Evolutionary conservation across 1,140 invertebrate genomes (phyloP).

Genomic region (Sitodiplosis mosellana): DNA sequence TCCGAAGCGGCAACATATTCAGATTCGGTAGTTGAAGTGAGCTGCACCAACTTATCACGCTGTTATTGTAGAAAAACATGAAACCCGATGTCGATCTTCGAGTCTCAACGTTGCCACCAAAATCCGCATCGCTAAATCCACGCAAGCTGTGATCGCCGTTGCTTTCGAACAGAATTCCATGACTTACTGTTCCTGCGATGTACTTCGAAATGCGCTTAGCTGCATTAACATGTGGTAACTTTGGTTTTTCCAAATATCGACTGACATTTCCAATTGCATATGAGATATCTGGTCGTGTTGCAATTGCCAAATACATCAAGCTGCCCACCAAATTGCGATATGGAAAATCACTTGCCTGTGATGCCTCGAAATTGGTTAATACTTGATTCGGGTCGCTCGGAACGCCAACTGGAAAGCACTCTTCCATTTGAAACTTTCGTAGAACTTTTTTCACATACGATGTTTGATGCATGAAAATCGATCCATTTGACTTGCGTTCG

Average conservation of each 20-base stretch:
- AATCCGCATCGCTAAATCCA: slow-evolving; percentile 21
- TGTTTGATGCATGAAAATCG: slow-evolving; percentile 16
- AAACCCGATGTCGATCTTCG: slow-evolving; percentile 17
- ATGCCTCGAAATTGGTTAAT: slow-evolving; percentile 4
- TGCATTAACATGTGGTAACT: slow-evolving; percentile 13
- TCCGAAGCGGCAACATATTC: slow-evolving; percentile 19
- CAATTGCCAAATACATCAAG: slow-evolving; percentile 19
- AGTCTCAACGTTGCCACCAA: slow-evolving; percentile 13
- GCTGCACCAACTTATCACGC: slow-evolving; percentile 18
- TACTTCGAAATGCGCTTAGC: slow-evolving; percentile 18
- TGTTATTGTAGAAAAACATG: slow-evolving; percentile 11
- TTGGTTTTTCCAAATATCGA: slow-evolving; percentile 12
- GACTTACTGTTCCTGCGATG: slow-evolving; percentile 12
- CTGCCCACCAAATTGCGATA: slow-evolving; percentile 19
- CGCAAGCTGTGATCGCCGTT: slow-evolving; percentile 6
- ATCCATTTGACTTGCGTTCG: slow-evolving; percentile 6
- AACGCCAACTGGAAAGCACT: slow-evolving; percentile 10
- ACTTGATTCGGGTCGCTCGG: slow-evolving; percentile 7
- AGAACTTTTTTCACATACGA: slow-evolving; percentile 18
- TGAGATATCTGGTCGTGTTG: slow-evolving; percentile 22
- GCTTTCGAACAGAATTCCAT: slow-evolving; percentile 10
- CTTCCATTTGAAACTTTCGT: slow-evolving; percentile 14
- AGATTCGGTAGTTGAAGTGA: slow-evolving; percentile 25
- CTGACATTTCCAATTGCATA: slow-evolving; percentile 17
- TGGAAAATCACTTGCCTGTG: too few relatives aligned